Base-by-base conservation (phyloP, 2,797 vertebrate species). In the Rhyacichthys aspro region DNA sequence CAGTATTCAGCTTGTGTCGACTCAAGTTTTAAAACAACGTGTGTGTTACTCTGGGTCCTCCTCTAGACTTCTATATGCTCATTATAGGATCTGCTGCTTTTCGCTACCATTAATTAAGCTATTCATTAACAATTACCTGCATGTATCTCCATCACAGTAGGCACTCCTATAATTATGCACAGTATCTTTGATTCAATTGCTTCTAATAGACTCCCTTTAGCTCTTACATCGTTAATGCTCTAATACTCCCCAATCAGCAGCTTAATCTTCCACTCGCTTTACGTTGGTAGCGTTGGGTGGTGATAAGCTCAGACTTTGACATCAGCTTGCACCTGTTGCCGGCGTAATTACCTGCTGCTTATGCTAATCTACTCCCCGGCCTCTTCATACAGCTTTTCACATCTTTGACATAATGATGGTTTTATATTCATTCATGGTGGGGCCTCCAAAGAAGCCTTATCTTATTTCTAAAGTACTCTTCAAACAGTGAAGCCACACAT, bases 301-400 rank as follows among this genome's bases (percentile, higher is more conserved):
- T 14, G 49, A 52, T 52, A 52, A 52, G 16, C 49, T 38, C 49
- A 18, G n/a, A 19, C 36, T 52, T 12, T 11, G 11, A 19, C 34
- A 12, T 18, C 3, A 16, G 4, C 23, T 3, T 6, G 4, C 34
- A 52, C 49, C 49, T 52, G 49, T 18, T 52, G 34, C 49, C 36
- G 11, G 10, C 14, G 34, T 49, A 34, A 49, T 49, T 49, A 49
- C 32, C 47, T 34, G n/a, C 47, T 36, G 32, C 32, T 52, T 52
- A 38, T 19, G 49, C 49, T 18, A 52, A 52, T 52, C 10, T 11
- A 16, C 49, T 12, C 34, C 33, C 34, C 10, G 12, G 49, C 16
- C 49, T 38, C 49, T 38, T 38, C 33, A 52, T 16, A 38, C 49
- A 5, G 49, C 10, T 12, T 18, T 34, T 52, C 49, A 38, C 16